Base-by-base conservation (phyloP, 2,888 invertebrate species). In the Ellobium chinense region DNA sequence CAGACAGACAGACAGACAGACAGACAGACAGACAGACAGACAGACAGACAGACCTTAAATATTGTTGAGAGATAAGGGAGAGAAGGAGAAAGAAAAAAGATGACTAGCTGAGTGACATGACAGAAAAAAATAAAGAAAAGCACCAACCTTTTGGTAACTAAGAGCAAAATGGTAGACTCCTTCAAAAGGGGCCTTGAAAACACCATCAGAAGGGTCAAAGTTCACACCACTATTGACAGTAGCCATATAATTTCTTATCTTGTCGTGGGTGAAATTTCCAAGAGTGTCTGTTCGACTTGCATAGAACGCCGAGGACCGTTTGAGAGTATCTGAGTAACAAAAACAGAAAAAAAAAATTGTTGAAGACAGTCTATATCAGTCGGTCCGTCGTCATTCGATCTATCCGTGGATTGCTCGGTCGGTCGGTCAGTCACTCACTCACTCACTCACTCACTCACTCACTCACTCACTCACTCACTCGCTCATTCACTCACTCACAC, bases 101-200 rank as follows among this genome's bases (percentile, higher is more conserved):
- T 12, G 24, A 60, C 12, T 12, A 60, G 24, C 3, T n/a, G 58
- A 7, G 24, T 5, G n/a, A 58, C 14, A n/a, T 21, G 4, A 58
- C 12, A 46, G 18, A 46, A n/a, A n/a, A n/a, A n/a, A n/a, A n/a
- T n/a, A n/a, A 7, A 46, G 0, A 46, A 69, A 2, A 0, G 1
- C 2, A 29, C 34, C n/a, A 18, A 70, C 70, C 58, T 70, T 70
- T n/a, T 56, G 24, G 36, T 58, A 56, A n/a, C 56, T 56, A 2
- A 70, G 58, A 1, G 70, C 14, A n/a, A 70, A 70, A 70, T 70
- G 70, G 24, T 36, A 70, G 24, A 70, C 24, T 2, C 70, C 70
- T 3, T 58, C 56, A 36, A 34, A 70, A 1, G 70, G 70, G 2
- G 36, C 31, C 18, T 21, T 1, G 58, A 70, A 70, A 34, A 58